These are phyloP conservation scores for Denticeps clupeoides DNA, from an alignment of 2,797 vertebrate species.

Conservation along the genomic window DNA sequence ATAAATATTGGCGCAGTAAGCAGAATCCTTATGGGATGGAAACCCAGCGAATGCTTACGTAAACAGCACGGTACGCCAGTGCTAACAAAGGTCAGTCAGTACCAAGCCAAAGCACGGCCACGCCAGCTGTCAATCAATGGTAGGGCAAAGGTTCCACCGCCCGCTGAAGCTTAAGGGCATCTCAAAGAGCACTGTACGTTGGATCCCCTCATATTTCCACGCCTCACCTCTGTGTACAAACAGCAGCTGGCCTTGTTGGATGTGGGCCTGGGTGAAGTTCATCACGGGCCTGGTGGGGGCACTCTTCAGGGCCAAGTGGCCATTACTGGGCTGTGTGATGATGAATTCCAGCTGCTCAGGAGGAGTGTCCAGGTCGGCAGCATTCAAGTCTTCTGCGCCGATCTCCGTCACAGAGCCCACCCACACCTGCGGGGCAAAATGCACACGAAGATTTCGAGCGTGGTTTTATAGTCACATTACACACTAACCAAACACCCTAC, in stretches of 20 bases:
- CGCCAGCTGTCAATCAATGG: too few species aligned
- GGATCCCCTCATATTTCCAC: too few species aligned
- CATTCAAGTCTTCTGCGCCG: constrained; percentile 59
- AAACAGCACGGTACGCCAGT: not conserved
- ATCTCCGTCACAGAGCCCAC: constrained; percentile 75
- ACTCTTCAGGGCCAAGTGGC: constrained; percentile 74
- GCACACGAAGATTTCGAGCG: too few species aligned
- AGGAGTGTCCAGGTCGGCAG: constrained; percentile 65
- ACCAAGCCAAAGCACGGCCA: not conserved
- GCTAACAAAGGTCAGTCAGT: not conserved
- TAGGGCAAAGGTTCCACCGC: too few species aligned
- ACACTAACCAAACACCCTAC: too few species aligned
- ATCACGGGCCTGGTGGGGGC: constrained; percentile 60
- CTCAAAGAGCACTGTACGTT: too few species aligned
- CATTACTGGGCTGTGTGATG: constrained; percentile 73
- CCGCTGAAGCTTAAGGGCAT: too few species aligned
- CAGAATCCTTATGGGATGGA: constrained; percentile 17
- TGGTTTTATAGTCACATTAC: too few species aligned
- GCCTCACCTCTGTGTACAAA: constrained; percentile 75
- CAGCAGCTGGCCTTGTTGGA: constrained; percentile 67
- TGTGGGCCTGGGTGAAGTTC: constrained; percentile 79
- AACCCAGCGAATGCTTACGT: not conserved
- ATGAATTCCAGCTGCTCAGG: constrained; percentile 65
- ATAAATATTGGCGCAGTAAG: constrained; percentile 21
- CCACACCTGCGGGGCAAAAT: constrained; percentile 88